Base-by-base conservation (phyloP, 2,888 invertebrate species). In the Leptopilina myrica region DNA sequence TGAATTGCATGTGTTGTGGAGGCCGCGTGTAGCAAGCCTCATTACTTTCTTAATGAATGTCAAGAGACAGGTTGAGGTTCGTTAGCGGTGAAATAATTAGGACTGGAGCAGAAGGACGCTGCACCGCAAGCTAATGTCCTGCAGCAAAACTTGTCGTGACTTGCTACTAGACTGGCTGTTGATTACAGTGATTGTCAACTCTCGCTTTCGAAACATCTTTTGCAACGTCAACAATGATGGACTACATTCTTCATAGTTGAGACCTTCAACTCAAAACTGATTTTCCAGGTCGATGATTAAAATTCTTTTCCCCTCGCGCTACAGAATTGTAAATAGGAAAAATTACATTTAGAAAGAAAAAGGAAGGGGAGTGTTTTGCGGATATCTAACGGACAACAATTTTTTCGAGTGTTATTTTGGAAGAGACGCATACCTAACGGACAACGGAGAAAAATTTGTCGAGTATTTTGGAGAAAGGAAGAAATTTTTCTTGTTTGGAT, bases 101-200 rank as follows among this genome's bases (percentile, higher is more conserved):
- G 73, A 59, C 56, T 56, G 15, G 40, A 56, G 56, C 56, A 73
- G 73, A 73, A 73, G 73, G 73, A 73, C 73, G 73, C 73, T 73
- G 73, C 73, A 73, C 73, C 73, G 73, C 73, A 73, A 73, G n/a
- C 73, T 73, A 59, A 56, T 73, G 73, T 73, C 73, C 73, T 73
- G 56, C 73, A 56, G n/a, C 56, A 73, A 33, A 73, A 59, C 33
- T n/a, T 73, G 56, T 73, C 73, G 73, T 73, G 73, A 73, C 73
- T 73, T 33, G 73, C 73, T 73, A 56, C 56, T 73, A 64, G 76
- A 76, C 64, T 49, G 64, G 64, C 76, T 56, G 69, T 46, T 40
- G 76, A 76, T 76, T 76, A 76, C 64, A 49, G 76, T 76, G 49
- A 64, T 76, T 43, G 64, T 14, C 76, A 59, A 49, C 64, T 62